Base-by-base conservation (phyloP, 1,140 invertebrate species). In the Whitmania pigra region DNA sequence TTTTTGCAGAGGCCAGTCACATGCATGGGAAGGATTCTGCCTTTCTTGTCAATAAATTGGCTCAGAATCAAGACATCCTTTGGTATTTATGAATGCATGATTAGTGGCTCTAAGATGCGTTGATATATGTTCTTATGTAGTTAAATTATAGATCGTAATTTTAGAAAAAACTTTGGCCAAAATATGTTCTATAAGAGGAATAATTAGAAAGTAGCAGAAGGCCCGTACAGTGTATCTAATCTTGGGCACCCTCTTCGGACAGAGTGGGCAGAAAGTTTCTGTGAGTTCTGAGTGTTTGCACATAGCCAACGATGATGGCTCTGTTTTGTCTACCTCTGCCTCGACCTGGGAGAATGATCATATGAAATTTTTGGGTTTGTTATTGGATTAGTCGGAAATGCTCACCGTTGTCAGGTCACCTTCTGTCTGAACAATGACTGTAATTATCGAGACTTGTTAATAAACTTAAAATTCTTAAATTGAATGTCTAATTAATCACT, bases 31-130 rank as follows among this genome's bases (percentile, higher is more conserved):
- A 63, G 15, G 22, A 63, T 20, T 13, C 29, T 63, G 22, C 57
- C 57, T n/a, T 63, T 63, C 29, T 31, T 63, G 57, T 63, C 57
- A 13, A 63, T 7, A n/a, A 63, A 63, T 31, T 63, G 57, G 57
- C 20, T 63, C 22, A 63, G 22, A 25, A 63, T 63, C 29, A 63
- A 31, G 57, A 63, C 15, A n/a, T 63, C 57, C 57, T 63, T 22
- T 63, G 22, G 31, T 36, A 36, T 36, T 36, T 36, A 36, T 2
- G 31, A 36, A 36, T 36, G 31, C 9, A 63, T 22, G 57, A 63
- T 22, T 22, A 63, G 2, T n/a, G 20, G 11, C 11, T 63, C 18
- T 63, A 25, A 31, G 57, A 11, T n/a, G 2, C 2, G 4, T 63
- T n/a, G 57, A 63, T 63, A n/a, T n/a, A 63, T 13, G 29, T 63